Conservation (phyloP, 2,888 invertebrate genomes). For the Patella caerulea region DNA sequence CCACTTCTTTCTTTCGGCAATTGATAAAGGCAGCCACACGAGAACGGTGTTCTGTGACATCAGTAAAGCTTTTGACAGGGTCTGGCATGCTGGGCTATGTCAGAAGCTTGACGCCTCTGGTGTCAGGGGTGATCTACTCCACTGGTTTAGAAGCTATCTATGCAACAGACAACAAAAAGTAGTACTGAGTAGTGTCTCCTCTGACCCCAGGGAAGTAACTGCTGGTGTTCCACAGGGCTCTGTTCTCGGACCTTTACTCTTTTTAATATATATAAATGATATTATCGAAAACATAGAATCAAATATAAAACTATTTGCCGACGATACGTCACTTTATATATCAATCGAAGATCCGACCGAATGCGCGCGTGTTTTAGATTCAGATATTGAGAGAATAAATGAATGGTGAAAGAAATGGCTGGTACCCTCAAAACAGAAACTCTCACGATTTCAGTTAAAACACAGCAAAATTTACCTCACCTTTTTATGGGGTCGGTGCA, state of each 20-base stretch:
- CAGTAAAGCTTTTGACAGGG: no score
- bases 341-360: background rate
- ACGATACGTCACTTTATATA: slow-evolving; percentile 2
- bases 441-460: background rate
- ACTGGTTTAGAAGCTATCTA: background rate
- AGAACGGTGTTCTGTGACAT: no score
- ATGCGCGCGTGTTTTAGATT: background rate
- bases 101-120: background rate
- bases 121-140: background rate
- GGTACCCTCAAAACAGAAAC: background rate
- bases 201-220: background rate
- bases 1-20: no score
- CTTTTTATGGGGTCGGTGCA: background rate
- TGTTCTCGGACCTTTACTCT: slow-evolving; percentile 1
- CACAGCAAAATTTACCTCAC: background rate
- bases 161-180: background rate
- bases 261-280: slow-evolving; percentile 4
- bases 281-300: background rate
- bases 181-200: background rate
- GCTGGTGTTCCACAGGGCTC: slow-evolving; percentile 11
- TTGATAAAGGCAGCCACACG: no score
- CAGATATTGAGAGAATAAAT: background rate
- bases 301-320: background rate
- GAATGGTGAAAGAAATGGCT: background rate
- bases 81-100: background rate